Percentiles rank a stretch among this genome's conserved stretches.
Evolutionary conservation across 2,888 invertebrate genomes (phyloP).

Genomic region (Noctua pronuba): DNA sequence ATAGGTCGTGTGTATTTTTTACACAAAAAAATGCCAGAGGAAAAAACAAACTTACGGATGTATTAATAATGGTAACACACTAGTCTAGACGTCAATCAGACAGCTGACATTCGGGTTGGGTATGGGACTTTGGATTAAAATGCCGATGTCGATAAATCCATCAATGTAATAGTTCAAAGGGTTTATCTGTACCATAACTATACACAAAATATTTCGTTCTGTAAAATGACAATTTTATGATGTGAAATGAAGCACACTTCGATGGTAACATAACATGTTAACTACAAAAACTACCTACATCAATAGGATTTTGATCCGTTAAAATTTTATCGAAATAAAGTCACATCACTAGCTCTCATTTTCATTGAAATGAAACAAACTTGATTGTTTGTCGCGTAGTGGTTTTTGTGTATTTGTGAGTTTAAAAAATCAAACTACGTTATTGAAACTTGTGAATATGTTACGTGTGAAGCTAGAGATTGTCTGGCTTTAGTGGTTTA

Average conservation of each 20-base stretch:
- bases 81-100: slow-evolving; percentile 1
- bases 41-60: background rate
- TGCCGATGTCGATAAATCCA: slow-evolving; percentile 23
- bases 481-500: slow-evolving; percentile 29
- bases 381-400: slow-evolving; percentile 32
- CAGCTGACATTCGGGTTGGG: background rate
- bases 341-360: slow-evolving; percentile 30
- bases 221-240: background rate
- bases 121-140: background rate
- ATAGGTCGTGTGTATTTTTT: background rate
- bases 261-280: background rate
- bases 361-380: slow-evolving; percentile 34
- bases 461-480: slow-evolving; percentile 38
- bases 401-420: slow-evolving; percentile 24
- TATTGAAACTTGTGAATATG: slow-evolving; percentile 39
- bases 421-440: slow-evolving; percentile 6
- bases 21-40: background rate
- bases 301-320: background rate
- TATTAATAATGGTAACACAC: slow-evolving; percentile 6
- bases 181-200: background rate
- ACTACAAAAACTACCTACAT: background rate
- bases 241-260: background rate
- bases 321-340: background rate
- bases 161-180: background rate
- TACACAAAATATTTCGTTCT: background rate